Conservation (phyloP, 2,797 vertebrate species). For the Myotis vivesi region DNA sequence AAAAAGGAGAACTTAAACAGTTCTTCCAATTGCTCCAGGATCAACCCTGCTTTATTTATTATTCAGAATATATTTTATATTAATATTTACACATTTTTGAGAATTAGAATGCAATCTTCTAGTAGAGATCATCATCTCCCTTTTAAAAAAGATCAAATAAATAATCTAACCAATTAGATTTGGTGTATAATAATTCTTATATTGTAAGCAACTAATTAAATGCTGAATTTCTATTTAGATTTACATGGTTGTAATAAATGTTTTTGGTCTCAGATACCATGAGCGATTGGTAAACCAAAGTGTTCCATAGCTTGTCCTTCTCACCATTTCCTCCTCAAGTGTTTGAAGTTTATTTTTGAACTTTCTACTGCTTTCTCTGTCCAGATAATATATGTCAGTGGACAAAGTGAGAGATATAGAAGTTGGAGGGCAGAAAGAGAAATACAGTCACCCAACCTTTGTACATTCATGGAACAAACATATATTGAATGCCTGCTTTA, state of each 20-base stretch:
- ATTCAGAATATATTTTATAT: not conserved
- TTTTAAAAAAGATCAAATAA: slow-evolving; percentile 10
- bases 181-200: slow-evolving; percentile 16
- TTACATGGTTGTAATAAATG: not conserved
- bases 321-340: not conserved
- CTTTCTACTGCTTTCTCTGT: not conserved
- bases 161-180: slow-evolving; percentile 15
- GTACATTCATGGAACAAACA: not conserved
- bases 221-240: not conserved
- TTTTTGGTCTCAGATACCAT: not conserved
- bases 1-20: not conserved
- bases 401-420: not conserved
- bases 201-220: not conserved
- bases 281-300: not conserved
- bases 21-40: not conserved
- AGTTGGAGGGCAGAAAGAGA: not conserved
- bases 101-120: not conserved
- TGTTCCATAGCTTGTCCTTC: not conserved
- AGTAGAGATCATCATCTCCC: not conserved
- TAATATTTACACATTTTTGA: slow-evolving; percentile 34
- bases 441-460: not conserved
- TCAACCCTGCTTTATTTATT: not conserved
- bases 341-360: not conserved
- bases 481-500: not conserved
- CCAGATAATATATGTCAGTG: not conserved